A percentile compares a stretch with the other conserved stretches of the same genome.
phyloP scores from a whole-genome alignment of 23 tunicate genomes.

The Phallusia fumigata region DNA sequence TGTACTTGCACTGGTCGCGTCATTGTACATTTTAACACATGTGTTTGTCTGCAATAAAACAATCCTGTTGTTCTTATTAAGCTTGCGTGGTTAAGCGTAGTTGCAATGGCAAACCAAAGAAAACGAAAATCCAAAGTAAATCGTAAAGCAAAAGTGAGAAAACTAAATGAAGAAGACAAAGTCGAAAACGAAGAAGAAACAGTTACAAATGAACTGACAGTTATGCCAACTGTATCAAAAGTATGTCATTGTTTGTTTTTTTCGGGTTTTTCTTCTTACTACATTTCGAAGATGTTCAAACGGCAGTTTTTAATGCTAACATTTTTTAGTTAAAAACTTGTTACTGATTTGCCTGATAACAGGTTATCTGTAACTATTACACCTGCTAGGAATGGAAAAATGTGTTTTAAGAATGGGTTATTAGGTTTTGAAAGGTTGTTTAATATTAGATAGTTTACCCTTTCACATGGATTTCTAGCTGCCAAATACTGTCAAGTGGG shows the following conservation, averaged over 20 bases:
- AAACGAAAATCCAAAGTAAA: slow-evolving; percentile 1
- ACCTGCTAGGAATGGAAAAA: no score
- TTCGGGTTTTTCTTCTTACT: not conserved
- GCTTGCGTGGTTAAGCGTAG: not conserved
- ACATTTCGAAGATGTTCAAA: not conserved
- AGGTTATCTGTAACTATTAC: no score
- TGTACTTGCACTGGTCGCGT: no score
- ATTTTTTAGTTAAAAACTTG: not conserved
- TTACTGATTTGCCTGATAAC: not conserved
- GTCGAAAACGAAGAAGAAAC: slow-evolving; percentile 30
- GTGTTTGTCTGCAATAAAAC: no score
- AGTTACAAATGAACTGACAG: slow-evolving; percentile 42
- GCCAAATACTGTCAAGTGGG: no score
- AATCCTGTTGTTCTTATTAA: no score
- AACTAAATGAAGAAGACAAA: slow-evolving; percentile 20
- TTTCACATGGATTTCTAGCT: no score
- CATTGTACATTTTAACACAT: no score
- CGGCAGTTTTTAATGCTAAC: not conserved
- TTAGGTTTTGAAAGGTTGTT: no score
- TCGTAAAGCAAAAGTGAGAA: slow-evolving; percentile 28
- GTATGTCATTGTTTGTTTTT: not conserved
- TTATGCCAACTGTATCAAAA: slow-evolving; percentile 54
- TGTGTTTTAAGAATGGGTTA: no score
- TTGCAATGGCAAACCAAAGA: slow-evolving; percentile 15
- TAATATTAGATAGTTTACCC: no score